Conservation (phyloP, 2,797 vertebrate species). For the Sebastes matsubarae region DNA sequence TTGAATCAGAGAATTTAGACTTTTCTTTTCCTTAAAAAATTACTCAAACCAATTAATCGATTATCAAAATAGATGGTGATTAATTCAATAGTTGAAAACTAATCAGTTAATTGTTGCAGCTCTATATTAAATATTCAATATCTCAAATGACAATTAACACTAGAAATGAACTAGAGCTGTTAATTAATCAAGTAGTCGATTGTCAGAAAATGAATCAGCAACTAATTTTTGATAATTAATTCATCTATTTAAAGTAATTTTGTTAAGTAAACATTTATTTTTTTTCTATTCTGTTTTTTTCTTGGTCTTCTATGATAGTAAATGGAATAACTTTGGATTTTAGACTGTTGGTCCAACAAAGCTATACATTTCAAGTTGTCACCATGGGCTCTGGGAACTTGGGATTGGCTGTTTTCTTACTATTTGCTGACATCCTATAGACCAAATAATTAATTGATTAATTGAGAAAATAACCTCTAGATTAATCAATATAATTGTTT, state of each 20-base stretch:
- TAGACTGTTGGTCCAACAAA: background rate
- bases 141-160: background rate
- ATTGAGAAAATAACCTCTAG: background rate
- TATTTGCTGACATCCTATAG: too few relatives aligned
- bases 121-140: too few relatives aligned
- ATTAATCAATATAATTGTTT: background rate
- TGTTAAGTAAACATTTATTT: background rate
- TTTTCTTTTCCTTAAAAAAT: too few relatives aligned
- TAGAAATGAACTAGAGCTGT: background rate
- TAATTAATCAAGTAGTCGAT: background rate
- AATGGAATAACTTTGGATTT: background rate
- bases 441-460: background rate
- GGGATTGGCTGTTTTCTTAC: too few relatives aligned
- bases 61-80: too few relatives aligned
- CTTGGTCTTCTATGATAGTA: background rate
- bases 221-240: background rate
- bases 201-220: background rate
- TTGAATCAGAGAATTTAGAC: too few relatives aligned
- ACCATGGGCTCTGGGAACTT: background rate
- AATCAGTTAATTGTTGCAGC: rapidly evolving
- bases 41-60: too few relatives aligned
- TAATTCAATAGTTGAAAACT: too few relatives aligned
- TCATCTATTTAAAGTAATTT: background rate
- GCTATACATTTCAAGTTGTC: background rate
- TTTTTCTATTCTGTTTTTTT: background rate